Conservation (phyloP, 2,888 invertebrate species). For the Caenorhabditis zanzibari region DNA sequence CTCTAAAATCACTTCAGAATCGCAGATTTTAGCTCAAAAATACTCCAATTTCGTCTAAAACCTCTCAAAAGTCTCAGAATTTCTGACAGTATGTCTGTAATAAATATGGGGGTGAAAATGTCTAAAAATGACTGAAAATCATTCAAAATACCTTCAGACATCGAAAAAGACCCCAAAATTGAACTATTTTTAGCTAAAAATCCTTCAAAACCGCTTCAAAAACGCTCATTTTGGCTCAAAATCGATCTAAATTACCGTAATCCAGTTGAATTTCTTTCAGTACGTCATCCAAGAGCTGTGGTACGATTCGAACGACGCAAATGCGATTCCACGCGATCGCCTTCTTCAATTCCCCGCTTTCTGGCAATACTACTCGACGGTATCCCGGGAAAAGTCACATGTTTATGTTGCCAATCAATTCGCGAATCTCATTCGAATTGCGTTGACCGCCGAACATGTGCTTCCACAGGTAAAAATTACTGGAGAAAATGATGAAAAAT, state of each 20-base stretch:
- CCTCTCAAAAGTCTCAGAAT: too few relatives aligned
- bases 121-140: background rate
- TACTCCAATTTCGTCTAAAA: too few relatives aligned
- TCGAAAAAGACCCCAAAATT: background rate
- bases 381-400: background rate
- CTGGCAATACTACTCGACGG: background rate
- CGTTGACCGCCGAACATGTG: background rate
- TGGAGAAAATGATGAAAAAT: background rate
- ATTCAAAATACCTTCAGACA: background rate
- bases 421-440: background rate
- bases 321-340: background rate
- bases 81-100: too few relatives aligned
- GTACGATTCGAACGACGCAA: too few relatives aligned
- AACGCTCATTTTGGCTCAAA: background rate
- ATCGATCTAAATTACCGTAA: background rate
- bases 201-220: background rate
- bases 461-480: slow-evolving; percentile 35
- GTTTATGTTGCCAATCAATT: slow-evolving; percentile 15
- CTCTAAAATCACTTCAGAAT: too few relatives aligned
- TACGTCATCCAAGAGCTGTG: background rate
- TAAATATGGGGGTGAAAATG: too few relatives aligned
- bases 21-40: too few relatives aligned
- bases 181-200: background rate
- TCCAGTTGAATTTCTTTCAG: background rate
- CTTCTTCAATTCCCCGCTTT: background rate